A percentile compares a stretch with the other conserved stretches of the same genome.
phyloP scores from a whole-genome alignment of 2,888 invertebrate species.

The Drosophila suboccidentalis region DNA sequence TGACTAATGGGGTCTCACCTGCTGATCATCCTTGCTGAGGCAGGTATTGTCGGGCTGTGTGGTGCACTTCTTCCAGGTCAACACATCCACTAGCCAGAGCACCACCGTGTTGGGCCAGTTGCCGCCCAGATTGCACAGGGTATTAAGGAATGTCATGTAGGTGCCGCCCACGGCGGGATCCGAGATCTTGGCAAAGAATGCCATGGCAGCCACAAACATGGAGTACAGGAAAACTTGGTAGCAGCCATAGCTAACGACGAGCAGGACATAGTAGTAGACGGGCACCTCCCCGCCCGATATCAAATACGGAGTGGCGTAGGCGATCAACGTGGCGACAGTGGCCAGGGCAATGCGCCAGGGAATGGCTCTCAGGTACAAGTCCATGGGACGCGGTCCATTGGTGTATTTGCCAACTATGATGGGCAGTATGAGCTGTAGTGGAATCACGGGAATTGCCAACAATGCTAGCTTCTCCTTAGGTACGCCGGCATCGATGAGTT shows the following conservation, averaged over 20 bases:
- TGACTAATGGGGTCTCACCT: conserved; percentile 87
- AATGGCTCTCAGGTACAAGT: conserved; percentile 94
- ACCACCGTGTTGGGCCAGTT: conserved; percentile 98
- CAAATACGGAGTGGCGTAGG: conserved; percentile 93
- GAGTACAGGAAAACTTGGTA: conserved; percentile 98
- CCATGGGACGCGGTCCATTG: conserved; percentile 94
- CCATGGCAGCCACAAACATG: conserved; percentile 99
- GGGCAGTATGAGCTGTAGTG: conserved; percentile 97
- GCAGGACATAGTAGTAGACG: conserved; percentile 90
- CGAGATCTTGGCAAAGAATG: conserved; percentile 98
- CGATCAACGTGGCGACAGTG: conserved; percentile 92
- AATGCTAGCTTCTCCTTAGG: conserved; percentile 97
- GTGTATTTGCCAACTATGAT: conserved; percentile 91
- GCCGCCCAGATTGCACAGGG: conserved; percentile 97
- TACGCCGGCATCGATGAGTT: conserved; percentile 98
- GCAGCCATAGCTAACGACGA: conserved; percentile 93
- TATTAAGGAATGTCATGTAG: conserved; percentile 99
- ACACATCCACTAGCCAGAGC: conserved; percentile 95
- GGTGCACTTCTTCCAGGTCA: conserved; percentile 92
- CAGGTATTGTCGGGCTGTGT: conserved; percentile 86
- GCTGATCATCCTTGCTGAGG: conserved; percentile 87
- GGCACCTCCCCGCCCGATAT: conserved; percentile 88
- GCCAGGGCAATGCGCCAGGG: conserved; percentile 95
- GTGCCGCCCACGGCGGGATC: conserved; percentile 99
- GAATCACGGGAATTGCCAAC: conserved; percentile 96